Base-by-base conservation (phyloP, 2,113 vertebrate species). In the Cebus imitator region DNA sequence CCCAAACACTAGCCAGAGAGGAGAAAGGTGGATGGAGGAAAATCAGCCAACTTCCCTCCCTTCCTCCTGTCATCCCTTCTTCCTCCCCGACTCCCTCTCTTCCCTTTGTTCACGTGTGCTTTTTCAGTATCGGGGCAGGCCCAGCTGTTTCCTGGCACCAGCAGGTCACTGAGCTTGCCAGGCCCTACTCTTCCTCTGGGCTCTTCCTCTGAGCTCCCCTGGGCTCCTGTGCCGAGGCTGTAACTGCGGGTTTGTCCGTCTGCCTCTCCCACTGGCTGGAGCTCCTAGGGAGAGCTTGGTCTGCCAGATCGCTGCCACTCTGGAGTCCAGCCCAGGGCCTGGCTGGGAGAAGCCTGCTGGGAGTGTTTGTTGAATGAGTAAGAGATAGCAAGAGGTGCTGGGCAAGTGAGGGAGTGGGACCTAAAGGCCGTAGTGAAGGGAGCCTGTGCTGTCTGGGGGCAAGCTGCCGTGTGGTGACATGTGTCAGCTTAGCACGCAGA, bases 81-180 rank as follows among this genome's bases (percentile, higher is more conserved):
- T 5, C 4, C 6, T 25, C 14, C 27, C 32, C 0, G 13, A 7
- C 3, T 4, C 7, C 16, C 30, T 52, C 35, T 1, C 0, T 21
- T 20, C n/a, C 18, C 55, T 78, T 14, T n/a, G 52, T 57, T 11
- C 21, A 58, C 10, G 8, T 18, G 2, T 45, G 8, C 12, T 27
- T 90, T 57, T 5, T 40, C 13, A 90, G 45, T 7, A 25, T 35
- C 48, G 37, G 66, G 30, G 50, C 20, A 55, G 72, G 20, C 52
- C 18, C 75, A 40, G 45, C 40, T 61, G 20, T n/a, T 27, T 93
- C 61, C 90, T n/a, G n/a, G 78, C 32, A 55, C 61, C 35, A 2
- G 5, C n/a, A 40, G 52, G 7, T 13, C 40, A 13, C 52, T 43
- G 48, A 55, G 43, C 14, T 27, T 10, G 4, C 18, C 30, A 23